phyloP scores from a whole-genome alignment of 2,113 vertebrate genomes.

The Rattus rattus region DNA sequence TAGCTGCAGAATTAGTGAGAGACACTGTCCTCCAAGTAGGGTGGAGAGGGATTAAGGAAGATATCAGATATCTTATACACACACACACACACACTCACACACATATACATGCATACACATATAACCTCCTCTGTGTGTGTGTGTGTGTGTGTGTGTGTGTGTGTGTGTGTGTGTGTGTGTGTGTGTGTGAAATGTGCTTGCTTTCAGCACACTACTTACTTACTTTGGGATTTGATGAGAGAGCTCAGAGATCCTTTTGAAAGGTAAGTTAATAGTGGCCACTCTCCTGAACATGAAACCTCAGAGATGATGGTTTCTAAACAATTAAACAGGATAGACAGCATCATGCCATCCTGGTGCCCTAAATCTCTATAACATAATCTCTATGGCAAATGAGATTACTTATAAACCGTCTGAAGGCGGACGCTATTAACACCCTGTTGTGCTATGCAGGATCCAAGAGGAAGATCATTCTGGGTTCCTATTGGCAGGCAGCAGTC shows the following conservation, averaged over 20 bases:
- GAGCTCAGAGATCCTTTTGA: neutral
- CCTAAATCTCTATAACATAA: conserved; percentile 33
- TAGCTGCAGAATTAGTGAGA: neutral
- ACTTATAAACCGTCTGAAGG: conserved; percentile 58
- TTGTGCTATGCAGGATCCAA: conserved; percentile 46
- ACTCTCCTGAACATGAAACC: conserved; percentile 30
- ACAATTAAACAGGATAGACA: neutral
- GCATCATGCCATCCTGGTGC: conserved; percentile 9
- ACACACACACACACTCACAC: neutral
- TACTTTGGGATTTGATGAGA: neutral
- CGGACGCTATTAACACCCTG: conserved; percentile 60
- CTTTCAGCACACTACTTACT: neutral
- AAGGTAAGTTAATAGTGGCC: neutral
- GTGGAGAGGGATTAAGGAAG: neutral
- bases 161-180: no score
- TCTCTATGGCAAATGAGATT: conserved; percentile 62
- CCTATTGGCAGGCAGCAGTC: conserved; percentile 34
- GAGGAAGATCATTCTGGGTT: conserved; percentile 45
- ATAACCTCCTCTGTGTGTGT: no score
- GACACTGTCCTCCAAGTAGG: neutral
- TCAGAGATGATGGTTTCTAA: neutral
- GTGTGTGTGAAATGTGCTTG: neutral
- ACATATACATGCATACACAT: neutral
- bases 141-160: no score
- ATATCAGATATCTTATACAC: neutral